These are phyloP conservation scores for Trichosurus vulpecula DNA, from an alignment of 2,797 vertebrate genomes.

Conservation along the genomic window DNA sequence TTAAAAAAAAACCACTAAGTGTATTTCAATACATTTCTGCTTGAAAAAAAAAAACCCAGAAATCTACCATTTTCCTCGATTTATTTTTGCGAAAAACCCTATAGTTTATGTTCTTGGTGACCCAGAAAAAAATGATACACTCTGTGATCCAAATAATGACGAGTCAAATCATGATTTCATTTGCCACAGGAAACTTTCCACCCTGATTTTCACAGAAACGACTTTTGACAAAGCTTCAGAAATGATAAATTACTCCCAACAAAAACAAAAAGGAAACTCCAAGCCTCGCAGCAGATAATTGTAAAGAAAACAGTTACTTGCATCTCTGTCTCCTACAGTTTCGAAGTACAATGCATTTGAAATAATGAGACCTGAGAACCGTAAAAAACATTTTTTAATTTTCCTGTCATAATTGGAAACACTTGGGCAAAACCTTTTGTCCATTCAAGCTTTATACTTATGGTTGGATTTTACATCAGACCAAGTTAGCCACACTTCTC, in stretches of 20 bases:
- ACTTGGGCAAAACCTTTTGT: slow-evolving; percentile 49
- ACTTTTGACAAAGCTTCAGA: slow-evolving; percentile 70
- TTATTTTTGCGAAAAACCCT: slow-evolving; percentile 68
- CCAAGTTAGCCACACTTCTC: not conserved
- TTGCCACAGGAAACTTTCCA: slow-evolving; percentile 61
- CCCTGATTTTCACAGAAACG: slow-evolving; percentile 51
- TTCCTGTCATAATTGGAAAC: slow-evolving; percentile 60
- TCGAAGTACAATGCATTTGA: slow-evolving; percentile 56
- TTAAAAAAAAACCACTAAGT: not conserved
- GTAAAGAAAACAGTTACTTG: slow-evolving; percentile 68
- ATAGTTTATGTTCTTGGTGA: slow-evolving; percentile 61
- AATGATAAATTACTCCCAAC: slow-evolving; percentile 69
- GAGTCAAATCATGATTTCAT: slow-evolving; percentile 59
- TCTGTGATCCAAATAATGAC: slow-evolving; percentile 66
- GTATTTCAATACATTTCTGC: not conserved
- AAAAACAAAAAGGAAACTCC: slow-evolving; percentile 69
- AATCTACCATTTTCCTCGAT: slow-evolving; percentile 59
- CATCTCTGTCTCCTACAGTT: slow-evolving; percentile 42
- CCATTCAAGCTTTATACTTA: slow-evolving; percentile 35
- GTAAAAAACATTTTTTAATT: slow-evolving; percentile 61
- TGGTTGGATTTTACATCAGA: slow-evolving; percentile 8
- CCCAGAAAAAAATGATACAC: slow-evolving; percentile 42
- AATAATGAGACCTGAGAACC: slow-evolving; percentile 51
- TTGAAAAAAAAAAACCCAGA: slow-evolving; percentile 14
- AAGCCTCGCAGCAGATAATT: slow-evolving; percentile 50